A percentile compares a stretch with the other conserved stretches of the same genome.
Evolutionary conservation across 2,797 vertebrate species (phyloP).

Genomic region (Diceros bicornis): DNA sequence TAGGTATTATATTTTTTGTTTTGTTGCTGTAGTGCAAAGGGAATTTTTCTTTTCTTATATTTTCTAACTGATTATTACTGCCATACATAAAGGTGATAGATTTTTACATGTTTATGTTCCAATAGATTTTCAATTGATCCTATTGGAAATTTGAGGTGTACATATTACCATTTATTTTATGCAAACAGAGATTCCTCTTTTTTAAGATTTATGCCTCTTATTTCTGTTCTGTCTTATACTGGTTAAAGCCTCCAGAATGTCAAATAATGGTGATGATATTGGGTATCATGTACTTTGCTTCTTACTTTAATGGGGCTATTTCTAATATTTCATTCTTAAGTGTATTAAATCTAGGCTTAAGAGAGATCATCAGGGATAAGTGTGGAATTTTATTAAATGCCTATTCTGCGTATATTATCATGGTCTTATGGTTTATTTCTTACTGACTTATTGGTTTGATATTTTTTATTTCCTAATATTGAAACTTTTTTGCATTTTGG

Average conservation of each 20-base stretch:
- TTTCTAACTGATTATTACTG: slow-evolving; percentile 40
- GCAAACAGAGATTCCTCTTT: neutral
- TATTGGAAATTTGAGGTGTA: slow-evolving; percentile 9
- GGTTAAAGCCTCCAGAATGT: neutral
- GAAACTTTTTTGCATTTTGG: slow-evolving; percentile 46
- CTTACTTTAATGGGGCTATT: slow-evolving; percentile 3
- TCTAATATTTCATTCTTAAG: slow-evolving; percentile 51
- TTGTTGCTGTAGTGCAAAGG: neutral
- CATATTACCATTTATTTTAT: slow-evolving; percentile 16
- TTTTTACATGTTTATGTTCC: slow-evolving; percentile 17
- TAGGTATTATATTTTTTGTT: neutral
- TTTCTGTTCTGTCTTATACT: neutral
- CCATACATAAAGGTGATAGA: neutral
- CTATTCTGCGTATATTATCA: neutral
- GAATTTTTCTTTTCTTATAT: neutral
- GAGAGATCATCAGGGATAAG: neutral
- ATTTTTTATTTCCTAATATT: slow-evolving; percentile 18
- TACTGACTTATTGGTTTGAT: neutral
- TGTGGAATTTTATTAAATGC: neutral
- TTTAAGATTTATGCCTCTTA: slow-evolving; percentile 25
- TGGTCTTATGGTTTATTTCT: neutral
- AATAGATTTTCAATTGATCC: neutral
- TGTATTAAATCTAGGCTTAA: neutral
- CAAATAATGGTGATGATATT: neutral
- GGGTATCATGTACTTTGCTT: neutral